Evolutionary conservation across 2,797 vertebrate genomes (phyloP).

Genomic region (Meriones psammophilus): DNA sequence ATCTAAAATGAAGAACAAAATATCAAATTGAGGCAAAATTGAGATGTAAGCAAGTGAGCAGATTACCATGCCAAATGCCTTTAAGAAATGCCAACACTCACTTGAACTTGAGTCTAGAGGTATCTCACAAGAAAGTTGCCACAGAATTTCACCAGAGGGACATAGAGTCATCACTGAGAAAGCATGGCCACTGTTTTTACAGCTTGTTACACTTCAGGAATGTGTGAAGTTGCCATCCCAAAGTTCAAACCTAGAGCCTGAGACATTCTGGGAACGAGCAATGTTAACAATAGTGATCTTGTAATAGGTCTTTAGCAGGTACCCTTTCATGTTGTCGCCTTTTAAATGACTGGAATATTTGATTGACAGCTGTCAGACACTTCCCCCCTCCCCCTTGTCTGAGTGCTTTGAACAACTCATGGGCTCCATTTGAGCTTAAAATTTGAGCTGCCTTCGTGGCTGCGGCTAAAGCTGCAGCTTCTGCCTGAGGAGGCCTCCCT

Average conservation of each 20-base stretch:
- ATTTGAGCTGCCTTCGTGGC: neutral
- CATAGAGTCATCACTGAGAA: too few relatives aligned
- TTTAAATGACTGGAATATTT: neutral
- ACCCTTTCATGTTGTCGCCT: neutral
- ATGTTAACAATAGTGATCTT: too few relatives aligned
- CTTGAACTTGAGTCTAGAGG: neutral
- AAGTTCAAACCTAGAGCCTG: neutral
- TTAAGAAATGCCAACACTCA: neutral
- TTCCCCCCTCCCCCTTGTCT: neutral
- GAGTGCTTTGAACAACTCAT: neutral
- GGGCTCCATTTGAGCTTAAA: neutral
- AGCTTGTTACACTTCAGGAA: neutral
- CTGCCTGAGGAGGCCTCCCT: neutral
- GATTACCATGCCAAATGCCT: neutral
- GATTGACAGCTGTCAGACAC: neutral
- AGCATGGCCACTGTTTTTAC: neutral
- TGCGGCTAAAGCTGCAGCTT: neutral
- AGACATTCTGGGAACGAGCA: neutral
- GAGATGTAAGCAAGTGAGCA: neutral
- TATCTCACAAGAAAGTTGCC: neutral
- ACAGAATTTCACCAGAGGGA: neutral
- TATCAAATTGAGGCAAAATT: constrained; percentile 19
- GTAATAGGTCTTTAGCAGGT: neutral
- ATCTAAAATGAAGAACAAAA: neutral
- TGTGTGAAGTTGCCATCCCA: rapidly evolving